Base-by-base conservation (phyloP, 2,888 invertebrate genomes). In the Cheilosia variabilis region DNA sequence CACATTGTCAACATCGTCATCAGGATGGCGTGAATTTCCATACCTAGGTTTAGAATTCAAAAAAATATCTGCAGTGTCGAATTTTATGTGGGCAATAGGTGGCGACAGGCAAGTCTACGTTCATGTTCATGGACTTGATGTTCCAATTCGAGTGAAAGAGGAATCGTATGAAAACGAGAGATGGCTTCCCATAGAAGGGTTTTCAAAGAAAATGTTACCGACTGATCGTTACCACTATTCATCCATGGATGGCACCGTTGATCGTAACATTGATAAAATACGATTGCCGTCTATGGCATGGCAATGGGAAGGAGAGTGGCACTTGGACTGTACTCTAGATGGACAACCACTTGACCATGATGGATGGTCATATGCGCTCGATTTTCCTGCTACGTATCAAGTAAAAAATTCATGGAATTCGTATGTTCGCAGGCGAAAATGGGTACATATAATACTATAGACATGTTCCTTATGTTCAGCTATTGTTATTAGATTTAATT, bases 291-390 rank as follows among this genome's bases (percentile, higher is more conserved):
- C 98, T 0, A 96, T 97, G 95, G 97, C 97, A 17, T 98, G 98
- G 98, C 96, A 97, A 90, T 98, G 98, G 98, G 98, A 98, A 93
- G 97, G 97, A 3, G 97, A 97, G 88, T 98, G 98, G 98, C 95
- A 96, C 89, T 93, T 97, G 73, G 97, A 97, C 90, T 94, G 96
- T 22, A 96, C 96, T 4, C 93, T 97, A 88, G 96, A 97, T 91
- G 98, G 98, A 2, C 96, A 97, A 89, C 96, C 97, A 3, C 93
- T 98, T 82, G 97, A 97, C 89, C 96, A 97, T 91, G 97, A 98
- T 93, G 98, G 98, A 17, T 98, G 98, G 98, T 96, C 96, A 71
- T 98, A 98, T 93, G 97, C 98, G 43, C 94, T 98, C 43, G 98
- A 98, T 92, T 98, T 98, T 92, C 97, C 97, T 69, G 95, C 96